Evolutionary conservation across 53 echinoderm and acorn worm genomes (phyloP).

Genomic region (Antedon mediterranea): DNA sequence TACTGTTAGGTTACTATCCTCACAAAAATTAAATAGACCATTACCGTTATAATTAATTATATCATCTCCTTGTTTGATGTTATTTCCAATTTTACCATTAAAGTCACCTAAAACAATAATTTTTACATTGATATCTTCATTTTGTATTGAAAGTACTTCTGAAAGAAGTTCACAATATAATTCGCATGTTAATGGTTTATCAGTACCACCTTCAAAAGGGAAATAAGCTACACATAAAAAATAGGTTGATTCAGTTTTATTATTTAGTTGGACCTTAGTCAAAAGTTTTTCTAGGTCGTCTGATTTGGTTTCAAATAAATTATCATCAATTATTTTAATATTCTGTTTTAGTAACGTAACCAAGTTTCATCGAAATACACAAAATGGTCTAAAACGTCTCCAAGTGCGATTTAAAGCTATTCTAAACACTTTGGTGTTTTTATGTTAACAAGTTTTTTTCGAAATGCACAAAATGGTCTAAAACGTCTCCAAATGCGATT

Average conservation of each 20-base stretch:
- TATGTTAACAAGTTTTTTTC: no score
- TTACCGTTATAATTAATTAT: neutral
- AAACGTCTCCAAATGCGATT: no score
- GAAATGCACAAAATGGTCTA: no score
- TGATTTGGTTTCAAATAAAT: neutral
- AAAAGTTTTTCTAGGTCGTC: neutral
- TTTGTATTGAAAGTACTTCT: neutral
- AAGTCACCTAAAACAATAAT: neutral
- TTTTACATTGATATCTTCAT: neutral
- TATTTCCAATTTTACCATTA: neutral
- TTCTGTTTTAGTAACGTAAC: neutral
- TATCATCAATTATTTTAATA: neutral
- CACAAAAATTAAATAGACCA: neutral
- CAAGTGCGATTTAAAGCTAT: no score
- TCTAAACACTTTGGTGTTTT: no score
- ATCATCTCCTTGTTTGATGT: neutral
- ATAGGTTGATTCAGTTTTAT: neutral
- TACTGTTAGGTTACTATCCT: neutral
- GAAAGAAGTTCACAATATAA: neutral
- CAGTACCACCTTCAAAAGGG: neutral
- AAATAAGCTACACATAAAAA: neutral
- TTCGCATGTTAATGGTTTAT: neutral
- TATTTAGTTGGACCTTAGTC: neutral
- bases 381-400: no score
- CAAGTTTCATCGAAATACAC: no score